phyloP scores from a whole-genome alignment of 2,888 invertebrate species.

The Aphidoletes aphidimyza region DNA sequence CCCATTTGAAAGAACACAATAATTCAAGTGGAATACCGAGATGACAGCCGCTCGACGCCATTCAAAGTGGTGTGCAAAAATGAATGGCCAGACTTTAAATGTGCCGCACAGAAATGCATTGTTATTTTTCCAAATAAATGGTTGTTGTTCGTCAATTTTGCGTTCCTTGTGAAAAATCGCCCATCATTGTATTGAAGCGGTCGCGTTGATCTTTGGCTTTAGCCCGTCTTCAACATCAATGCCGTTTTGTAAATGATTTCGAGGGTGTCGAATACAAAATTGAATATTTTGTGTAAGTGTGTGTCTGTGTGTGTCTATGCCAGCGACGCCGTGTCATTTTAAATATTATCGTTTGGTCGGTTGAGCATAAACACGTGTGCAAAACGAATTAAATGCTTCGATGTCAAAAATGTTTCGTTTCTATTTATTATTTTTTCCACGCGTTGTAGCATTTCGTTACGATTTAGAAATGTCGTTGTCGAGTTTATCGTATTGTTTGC shows the following conservation, averaged over 20 bases:
- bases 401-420: constrained; percentile 47
- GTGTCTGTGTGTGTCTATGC: neutral
- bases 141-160: constrained; percentile 22
- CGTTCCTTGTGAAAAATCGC: neutral
- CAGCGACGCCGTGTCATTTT: constrained; percentile 28
- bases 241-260: neutral
- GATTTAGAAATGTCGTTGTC: neutral
- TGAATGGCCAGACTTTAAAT: neutral
- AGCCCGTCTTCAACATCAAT: neutral
- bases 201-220: constrained; percentile 2
- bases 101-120: constrained; percentile 8
- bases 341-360: constrained; percentile 41
- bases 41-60: neutral
- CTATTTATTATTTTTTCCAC: constrained; percentile 34
- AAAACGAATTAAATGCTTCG: constrained; percentile 41
- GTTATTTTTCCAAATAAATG: constrained; percentile 38
- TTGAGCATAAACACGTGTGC: constrained; percentile 47
- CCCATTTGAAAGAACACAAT: constrained; percentile 26
- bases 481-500: neutral
- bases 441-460: neutral
- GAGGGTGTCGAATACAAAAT: constrained; percentile 40
- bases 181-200: neutral
- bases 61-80: neutral
- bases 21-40: constrained; percentile 42
- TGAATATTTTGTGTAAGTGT: too few species aligned